Evolutionary conservation across 2,888 invertebrate species (phyloP).

Genomic region (Amphipoea lucens): DNA sequence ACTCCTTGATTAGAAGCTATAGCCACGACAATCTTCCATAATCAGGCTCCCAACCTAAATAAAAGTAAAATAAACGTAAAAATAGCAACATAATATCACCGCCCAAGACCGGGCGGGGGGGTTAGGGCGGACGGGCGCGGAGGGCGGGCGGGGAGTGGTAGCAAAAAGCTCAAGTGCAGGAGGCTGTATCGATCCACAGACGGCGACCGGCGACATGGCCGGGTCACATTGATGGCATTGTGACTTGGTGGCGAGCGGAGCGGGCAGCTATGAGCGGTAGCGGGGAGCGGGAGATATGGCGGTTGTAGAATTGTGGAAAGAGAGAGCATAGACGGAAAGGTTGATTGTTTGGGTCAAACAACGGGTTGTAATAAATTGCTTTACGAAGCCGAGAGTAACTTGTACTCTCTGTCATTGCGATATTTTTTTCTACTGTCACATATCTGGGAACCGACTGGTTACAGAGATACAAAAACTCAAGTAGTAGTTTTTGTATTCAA

Average conservation of each 20-base stretch:
- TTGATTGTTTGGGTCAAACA: neutral
- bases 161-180: constrained; percentile 89
- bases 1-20: constrained; percentile 18
- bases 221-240: constrained; percentile 81
- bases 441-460: too few species aligned
- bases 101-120: constrained; percentile 72
- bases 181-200: constrained; percentile 89
- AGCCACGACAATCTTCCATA: constrained; percentile 37
- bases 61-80: constrained; percentile 82
- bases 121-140: constrained; percentile 64
- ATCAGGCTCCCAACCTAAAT: constrained; percentile 68
- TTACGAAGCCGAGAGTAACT: too few species aligned
- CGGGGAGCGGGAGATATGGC: neutral
- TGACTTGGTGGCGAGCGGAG: constrained; percentile 55
- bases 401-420: too few species aligned
- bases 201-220: constrained; percentile 87
- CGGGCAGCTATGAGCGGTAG: constrained; percentile 56
- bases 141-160: constrained; percentile 65
- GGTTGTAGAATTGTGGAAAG: too few species aligned
- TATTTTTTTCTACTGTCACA: too few species aligned
- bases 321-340: too few species aligned
- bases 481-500: too few species aligned
- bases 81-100: constrained; percentile 81
- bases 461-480: too few species aligned
- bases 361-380: too few species aligned